Conservation (phyloP, 37 sponge, comb jelly and placozoan genomes). For the Agelas oroides region DNA sequence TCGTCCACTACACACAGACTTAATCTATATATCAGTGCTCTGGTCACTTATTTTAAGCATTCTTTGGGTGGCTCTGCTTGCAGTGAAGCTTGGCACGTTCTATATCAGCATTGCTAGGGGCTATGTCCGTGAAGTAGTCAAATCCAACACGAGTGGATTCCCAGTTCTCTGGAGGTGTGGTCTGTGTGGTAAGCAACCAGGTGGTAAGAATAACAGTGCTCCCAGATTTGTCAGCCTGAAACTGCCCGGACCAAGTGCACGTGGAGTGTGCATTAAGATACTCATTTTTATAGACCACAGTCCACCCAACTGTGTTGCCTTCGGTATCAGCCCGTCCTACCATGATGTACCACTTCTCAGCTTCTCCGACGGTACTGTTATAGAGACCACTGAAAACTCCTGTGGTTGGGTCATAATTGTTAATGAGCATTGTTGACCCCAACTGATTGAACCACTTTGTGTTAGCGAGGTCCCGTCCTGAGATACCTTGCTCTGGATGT, state of each 20-base stretch:
- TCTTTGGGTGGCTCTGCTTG: neutral
- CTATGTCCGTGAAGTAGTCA: neutral
- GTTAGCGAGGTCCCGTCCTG: no score
- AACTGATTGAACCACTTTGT: neutral
- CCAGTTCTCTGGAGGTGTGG: neutral
- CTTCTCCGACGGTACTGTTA: neutral
- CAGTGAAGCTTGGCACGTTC: conserved; percentile 13
- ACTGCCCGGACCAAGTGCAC: conserved; percentile 9
- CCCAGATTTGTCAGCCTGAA: neutral
- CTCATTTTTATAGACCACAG: neutral
- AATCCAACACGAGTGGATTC: conserved; percentile 1
- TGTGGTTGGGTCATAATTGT: neutral
- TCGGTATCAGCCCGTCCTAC: neutral
- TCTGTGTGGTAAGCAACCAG: conserved; percentile 8
- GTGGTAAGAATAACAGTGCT: neutral
- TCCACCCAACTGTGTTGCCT: conserved; percentile 2
- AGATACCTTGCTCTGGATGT: no score
- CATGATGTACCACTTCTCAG: neutral
- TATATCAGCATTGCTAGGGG: neutral
- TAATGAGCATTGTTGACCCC: neutral
- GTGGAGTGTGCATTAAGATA: neutral
- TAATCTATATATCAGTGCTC: no score
- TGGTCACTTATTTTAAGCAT: neutral
- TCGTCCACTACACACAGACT: no score
- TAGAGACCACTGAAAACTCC: neutral